Evolutionary conservation across 2,888 invertebrate genomes (phyloP).

Genomic region (Melolontha melolontha): DNA sequence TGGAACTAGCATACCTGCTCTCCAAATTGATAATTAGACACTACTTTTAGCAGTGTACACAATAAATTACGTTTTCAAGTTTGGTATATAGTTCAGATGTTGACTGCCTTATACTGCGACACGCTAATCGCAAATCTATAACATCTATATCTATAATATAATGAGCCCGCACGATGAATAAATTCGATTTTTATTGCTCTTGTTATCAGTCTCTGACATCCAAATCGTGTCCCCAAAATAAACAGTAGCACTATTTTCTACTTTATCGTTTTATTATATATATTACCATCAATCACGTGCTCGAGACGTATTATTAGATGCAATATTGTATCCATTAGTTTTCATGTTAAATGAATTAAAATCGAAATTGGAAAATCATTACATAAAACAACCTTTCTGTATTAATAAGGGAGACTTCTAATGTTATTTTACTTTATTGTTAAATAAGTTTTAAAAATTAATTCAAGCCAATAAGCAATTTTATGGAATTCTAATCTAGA

Average conservation of each 20-base stretch:
- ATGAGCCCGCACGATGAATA: conserved; percentile 25
- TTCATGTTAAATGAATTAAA: conserved; percentile 22
- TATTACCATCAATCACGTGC: conserved; percentile 32
- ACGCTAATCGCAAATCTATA: conserved; percentile 37
- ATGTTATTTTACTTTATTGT: too few relatives aligned
- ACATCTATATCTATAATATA: conserved; percentile 26
- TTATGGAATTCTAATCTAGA: too few relatives aligned
- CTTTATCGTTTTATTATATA: conserved; percentile 31
- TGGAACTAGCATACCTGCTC: conserved; percentile 38
- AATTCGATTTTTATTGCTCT: conserved; percentile 34
- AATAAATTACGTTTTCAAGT: conserved; percentile 22
- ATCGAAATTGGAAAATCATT: conserved; percentile 17
- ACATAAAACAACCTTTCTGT: neutral
- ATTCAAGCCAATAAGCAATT: too few relatives aligned
- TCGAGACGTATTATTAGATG: conserved; percentile 18
- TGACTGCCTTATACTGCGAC: conserved; percentile 12
- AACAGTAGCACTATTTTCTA: conserved; percentile 36
- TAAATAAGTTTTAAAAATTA: too few relatives aligned
- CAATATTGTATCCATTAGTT: conserved; percentile 18
- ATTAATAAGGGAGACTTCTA: too few relatives aligned
- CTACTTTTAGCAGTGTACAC: conserved; percentile 36
- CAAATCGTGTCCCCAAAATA: conserved; percentile 37
- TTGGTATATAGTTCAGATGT: conserved; percentile 20
- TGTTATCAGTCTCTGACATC: conserved; percentile 35
- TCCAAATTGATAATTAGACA: conserved; percentile 35